These are phyloP conservation scores for Odontamblyopus rebecca DNA, from an alignment of 2,797 vertebrate species.

Conservation along the genomic window DNA sequence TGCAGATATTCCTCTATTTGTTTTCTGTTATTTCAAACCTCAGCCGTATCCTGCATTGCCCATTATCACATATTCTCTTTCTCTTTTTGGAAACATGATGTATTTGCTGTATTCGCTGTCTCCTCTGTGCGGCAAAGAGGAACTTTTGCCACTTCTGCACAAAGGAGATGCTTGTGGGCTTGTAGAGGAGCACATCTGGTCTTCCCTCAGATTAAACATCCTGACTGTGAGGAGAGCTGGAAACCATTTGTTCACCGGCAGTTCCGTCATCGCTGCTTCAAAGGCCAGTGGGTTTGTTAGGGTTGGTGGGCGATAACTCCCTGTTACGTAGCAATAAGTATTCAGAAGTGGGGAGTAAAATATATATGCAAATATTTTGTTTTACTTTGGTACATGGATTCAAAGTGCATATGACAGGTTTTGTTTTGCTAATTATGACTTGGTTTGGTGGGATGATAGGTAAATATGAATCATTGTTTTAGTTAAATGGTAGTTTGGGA, in stretches of 20 bases:
- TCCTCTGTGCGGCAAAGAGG: constrained; percentile 8
- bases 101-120: background rate
- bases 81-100: background rate
- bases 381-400: background rate
- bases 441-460: no score
- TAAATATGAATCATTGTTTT: no score
- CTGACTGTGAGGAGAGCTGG: constrained; percentile 66
- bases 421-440: no score
- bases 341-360: background rate
- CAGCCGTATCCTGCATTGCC: background rate
- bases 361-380: background rate
- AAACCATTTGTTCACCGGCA: constrained; percentile 63
- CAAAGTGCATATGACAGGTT: background rate
- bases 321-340: constrained; percentile 36
- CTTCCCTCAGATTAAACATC: constrained; percentile 65
- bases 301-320: constrained; percentile 32
- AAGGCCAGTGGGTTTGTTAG: constrained; percentile 23
- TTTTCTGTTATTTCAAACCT: background rate
- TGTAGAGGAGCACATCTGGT: constrained; percentile 67
- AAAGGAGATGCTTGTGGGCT: constrained; percentile 36
- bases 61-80: background rate
- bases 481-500: no score
- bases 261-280: constrained; percentile 55
- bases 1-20: background rate
- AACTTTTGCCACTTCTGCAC: constrained; percentile 49